Conservation (phyloP, 2,797 vertebrate species). For the Sebastes minor region DNA sequence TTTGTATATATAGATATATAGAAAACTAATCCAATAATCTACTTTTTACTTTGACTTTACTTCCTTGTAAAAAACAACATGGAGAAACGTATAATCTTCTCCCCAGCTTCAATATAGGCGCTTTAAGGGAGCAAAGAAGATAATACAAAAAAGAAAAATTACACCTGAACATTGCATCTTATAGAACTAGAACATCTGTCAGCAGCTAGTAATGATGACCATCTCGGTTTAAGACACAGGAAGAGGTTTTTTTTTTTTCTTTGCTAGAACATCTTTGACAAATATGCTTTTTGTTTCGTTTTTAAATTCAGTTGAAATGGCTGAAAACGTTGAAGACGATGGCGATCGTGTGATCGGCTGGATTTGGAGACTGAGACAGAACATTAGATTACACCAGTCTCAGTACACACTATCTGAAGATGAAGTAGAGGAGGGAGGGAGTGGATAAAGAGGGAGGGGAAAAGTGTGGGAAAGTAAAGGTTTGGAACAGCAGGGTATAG, state of each 20-base stretch:
- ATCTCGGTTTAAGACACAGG: slow-evolving; percentile 80
- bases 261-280: slow-evolving; percentile 69
- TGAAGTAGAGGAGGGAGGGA: slow-evolving; percentile 9
- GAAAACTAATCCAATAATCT: slow-evolving; percentile 87
- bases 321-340: slow-evolving; percentile 32
- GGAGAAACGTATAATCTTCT: slow-evolving; percentile 74
- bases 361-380: slow-evolving; percentile 52
- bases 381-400: slow-evolving; percentile 66
- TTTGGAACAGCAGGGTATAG: slow-evolving; percentile 24
- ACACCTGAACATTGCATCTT: slow-evolving; percentile 81
- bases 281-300: slow-evolving; percentile 44
- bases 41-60: slow-evolving; percentile 80
- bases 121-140: slow-evolving; percentile 71
- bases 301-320: slow-evolving; percentile 51
- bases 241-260: slow-evolving; percentile 59
- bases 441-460: neutral
- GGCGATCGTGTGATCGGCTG: slow-evolving; percentile 44
- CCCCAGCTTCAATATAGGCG: slow-evolving; percentile 80
- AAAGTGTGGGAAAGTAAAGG: slow-evolving; percentile 16
- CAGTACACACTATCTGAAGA: slow-evolving; percentile 52
- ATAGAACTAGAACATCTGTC: slow-evolving; percentile 78
- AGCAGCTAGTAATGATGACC: slow-evolving; percentile 78
- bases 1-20: slow-evolving; percentile 81
- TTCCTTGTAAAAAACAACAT: slow-evolving; percentile 82
- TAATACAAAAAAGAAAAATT: slow-evolving; percentile 76